Evolutionary conservation across 1,140 invertebrate species (phyloP), one percentile per base, ranked within the genome.

Genomic region (Bactericera cockerelli): DNA sequence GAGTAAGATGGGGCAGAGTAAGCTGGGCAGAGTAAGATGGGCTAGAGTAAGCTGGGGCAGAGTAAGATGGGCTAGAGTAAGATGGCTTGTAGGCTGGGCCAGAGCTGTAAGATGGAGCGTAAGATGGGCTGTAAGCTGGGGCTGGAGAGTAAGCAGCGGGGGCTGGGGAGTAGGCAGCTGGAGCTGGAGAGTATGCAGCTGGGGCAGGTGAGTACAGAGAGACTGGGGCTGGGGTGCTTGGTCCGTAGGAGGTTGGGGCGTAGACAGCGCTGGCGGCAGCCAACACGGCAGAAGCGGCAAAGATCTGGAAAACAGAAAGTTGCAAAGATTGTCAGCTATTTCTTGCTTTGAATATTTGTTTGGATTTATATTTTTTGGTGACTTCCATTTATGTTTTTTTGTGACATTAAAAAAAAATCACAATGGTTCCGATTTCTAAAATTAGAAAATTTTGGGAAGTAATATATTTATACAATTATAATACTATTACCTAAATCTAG

Each of bases 1-100:
- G 28, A 31, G 28, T 67, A 54, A 59, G 63, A 63, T 25, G 64
- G 28, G 28, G 4, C 13, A 31, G 28, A 4, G 65, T 66, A 66
- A 16, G 65, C 60, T 26, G 62, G 64, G 28, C 63, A 63, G 22
- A 57, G 62, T 59, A 61, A 16, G 61, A 28, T 26, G 58, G 63
- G 24, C 56, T 59, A 11, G 58, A 33, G 58, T 62, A 65, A 11
- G 63, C 53, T 55, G 63, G 62, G 33, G 65, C 59, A 11, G 56
- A 13, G 58, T 58, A 58, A 14, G 61, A 49, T 55, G 55, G 62
- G 21, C 58, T 53, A 8, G 60, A 14, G 55, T 64, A 64, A 31
- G 64, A 53, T 31, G 65, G 62, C 1, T 58, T 61, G 8, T 59
- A 53, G 56, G 55, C 53, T 25, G 39, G 54, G 19, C 55, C 59